Percentiles rank a stretch among this genome's conserved stretches.
phyloP scores from a whole-genome alignment of 2,113 vertebrate species.

The Spea bombifrons region DNA sequence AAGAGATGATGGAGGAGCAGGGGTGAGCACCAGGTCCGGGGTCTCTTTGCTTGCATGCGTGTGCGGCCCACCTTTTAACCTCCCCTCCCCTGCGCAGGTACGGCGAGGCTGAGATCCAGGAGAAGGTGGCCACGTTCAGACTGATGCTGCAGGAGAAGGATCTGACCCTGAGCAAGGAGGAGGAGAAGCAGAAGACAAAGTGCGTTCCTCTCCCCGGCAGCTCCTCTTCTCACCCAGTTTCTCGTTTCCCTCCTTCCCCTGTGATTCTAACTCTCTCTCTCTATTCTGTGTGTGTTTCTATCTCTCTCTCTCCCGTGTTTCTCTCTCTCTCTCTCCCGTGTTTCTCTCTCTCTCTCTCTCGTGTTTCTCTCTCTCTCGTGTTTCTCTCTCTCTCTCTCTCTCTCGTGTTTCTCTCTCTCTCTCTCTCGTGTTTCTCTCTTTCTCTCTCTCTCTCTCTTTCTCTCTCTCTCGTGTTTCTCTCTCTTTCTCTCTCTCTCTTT shows the following conservation, averaged over 20 bases:
- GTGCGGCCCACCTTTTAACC: neutral
- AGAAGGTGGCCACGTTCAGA: conserved; percentile 88
- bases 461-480: too few species aligned
- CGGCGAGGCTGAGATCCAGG: conserved; percentile 83
- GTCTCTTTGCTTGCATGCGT: neutral
- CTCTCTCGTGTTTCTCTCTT: too few species aligned
- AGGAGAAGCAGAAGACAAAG: conserved; percentile 58
- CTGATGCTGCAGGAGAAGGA: conserved; percentile 88
- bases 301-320: neutral
- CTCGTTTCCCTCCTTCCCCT: neutral
- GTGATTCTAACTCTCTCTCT: neutral
- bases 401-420: too few species aligned
- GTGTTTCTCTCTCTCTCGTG: too few species aligned
- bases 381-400: too few species aligned
- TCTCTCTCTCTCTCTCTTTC: too few species aligned
- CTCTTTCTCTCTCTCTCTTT: too few species aligned
- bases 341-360: too few species aligned
- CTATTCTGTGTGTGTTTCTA: neutral
- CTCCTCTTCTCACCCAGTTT: neutral
- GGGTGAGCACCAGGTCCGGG: conserved; percentile 67
- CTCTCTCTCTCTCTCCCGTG: too few species aligned
- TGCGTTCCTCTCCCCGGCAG: neutral
- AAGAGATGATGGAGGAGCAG: conserved; percentile 95
- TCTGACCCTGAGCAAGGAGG: conserved; percentile 69
- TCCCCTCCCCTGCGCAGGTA: conserved; percentile 66